phyloP scores from a whole-genome alignment of 2,113 vertebrate species.

The Protomyctophum bolini region DNA sequence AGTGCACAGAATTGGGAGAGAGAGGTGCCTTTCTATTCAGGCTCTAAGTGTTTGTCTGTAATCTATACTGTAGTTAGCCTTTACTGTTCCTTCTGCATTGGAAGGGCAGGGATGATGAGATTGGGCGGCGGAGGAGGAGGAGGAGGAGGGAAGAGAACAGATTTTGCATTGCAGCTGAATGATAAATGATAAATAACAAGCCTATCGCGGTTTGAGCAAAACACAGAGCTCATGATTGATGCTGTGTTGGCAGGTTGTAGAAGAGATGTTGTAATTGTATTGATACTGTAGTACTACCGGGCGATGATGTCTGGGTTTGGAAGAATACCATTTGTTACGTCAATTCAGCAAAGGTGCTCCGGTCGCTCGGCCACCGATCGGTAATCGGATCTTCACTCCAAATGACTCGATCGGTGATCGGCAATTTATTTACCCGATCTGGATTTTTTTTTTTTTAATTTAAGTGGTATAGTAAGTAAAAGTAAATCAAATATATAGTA shows the following conservation, averaged over 20 bases:
- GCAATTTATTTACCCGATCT: too few species aligned
- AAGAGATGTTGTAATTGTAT: too few species aligned
- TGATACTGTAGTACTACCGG: neutral
- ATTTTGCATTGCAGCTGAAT: too few species aligned
- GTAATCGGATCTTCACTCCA: too few species aligned
- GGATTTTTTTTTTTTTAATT: too few species aligned
- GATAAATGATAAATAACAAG: too few species aligned
- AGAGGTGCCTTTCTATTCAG: neutral
- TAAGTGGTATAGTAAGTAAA: too few species aligned
- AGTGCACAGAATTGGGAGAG: neutral
- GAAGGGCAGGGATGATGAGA: neutral
- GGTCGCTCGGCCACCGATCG: too few species aligned
- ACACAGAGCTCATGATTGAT: neutral
- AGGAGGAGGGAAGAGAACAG: neutral
- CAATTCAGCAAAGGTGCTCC: neutral
- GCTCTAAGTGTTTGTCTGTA: neutral
- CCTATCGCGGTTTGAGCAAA: neutral
- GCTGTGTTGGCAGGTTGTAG: neutral
- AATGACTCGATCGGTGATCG: too few species aligned
- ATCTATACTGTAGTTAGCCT: too few species aligned
- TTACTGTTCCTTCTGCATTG: neutral
- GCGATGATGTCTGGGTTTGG: slow-evolving; percentile 5
- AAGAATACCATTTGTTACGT: slow-evolving; percentile 9
- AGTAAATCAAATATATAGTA: too few species aligned
- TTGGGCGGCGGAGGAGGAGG: too few species aligned